phyloP scores from a whole-genome alignment of 2,888 invertebrate genomes.

The Laspeyria flexula region DNA sequence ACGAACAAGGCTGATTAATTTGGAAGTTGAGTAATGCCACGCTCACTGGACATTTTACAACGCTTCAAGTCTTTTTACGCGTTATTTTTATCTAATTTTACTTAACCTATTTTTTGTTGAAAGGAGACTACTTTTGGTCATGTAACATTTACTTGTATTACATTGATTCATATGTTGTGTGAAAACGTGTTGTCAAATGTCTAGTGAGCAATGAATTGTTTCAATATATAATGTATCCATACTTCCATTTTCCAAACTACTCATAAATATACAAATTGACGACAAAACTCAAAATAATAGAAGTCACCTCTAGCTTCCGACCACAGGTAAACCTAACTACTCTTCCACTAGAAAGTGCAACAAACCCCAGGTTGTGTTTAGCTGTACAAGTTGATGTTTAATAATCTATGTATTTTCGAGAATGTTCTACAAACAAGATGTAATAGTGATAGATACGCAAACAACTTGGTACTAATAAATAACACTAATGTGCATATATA shows the following conservation, averaged over 20 bases:
- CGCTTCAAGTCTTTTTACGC: conserved; percentile 11
- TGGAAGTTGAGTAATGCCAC: conserved; percentile 27
- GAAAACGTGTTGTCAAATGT: conserved; percentile 36
- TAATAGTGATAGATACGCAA: no score
- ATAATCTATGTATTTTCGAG: no score
- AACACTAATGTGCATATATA: no score
- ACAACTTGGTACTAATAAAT: no score
- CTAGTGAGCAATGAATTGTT: conserved; percentile 24
- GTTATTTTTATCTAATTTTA: no score
- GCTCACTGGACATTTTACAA: conserved; percentile 38
- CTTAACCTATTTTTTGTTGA: no score
- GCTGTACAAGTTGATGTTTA: background rate
- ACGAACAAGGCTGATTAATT: conserved; percentile 30
- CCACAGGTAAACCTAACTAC: background rate
- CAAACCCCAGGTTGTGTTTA: background rate
- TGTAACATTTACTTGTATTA: background rate
- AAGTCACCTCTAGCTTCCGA: background rate
- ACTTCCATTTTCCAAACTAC: conserved; percentile 27
- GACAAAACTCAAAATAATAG: background rate
- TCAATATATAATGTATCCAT: conserved; percentile 19
- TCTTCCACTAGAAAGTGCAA: no score
- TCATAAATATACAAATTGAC: background rate
- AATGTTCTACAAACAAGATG: no score
- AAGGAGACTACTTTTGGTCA: no score
- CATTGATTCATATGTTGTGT: no score